These are phyloP conservation scores for Altica lythri DNA, from an alignment of 2,888 invertebrate species.

Conservation along the genomic window DNA sequence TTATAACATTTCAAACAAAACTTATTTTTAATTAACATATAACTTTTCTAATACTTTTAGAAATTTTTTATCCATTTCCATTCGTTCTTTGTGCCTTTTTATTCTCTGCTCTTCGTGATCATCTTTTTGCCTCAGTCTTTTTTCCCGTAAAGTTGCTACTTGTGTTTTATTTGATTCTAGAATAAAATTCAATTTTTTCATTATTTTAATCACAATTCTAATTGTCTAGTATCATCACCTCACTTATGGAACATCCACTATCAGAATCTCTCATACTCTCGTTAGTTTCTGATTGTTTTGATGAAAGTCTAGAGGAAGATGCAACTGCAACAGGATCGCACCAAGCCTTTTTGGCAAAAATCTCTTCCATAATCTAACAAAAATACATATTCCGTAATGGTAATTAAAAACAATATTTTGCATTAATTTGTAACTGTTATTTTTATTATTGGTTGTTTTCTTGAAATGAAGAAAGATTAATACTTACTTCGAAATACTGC, in stretches of 20 bases:
- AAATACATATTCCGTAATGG: constrained; percentile 4
- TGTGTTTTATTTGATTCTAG: too few relatives aligned
- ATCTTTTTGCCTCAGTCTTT: constrained; percentile 34
- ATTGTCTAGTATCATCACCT: too few relatives aligned
- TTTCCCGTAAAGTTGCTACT: too few relatives aligned
- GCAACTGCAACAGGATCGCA: constrained; percentile 22
- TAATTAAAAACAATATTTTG: constrained; percentile 7
- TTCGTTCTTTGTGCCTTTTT: constrained; percentile 34
- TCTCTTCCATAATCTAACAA: constrained; percentile 20
- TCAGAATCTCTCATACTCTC: too few relatives aligned
- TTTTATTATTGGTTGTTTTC: constrained; percentile 7
- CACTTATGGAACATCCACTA: too few relatives aligned
- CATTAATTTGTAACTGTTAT: constrained; percentile 9
- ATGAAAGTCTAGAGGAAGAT: constrained; percentile 16
- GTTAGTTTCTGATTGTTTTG: too few relatives aligned
- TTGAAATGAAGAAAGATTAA: constrained; percentile 12
- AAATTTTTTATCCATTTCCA: constrained; percentile 35
- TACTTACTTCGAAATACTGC: constrained; percentile 19
- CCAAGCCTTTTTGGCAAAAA: constrained; percentile 19
- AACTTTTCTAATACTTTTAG: too few relatives aligned
- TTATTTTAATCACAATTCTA: too few relatives aligned
- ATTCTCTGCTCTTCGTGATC: constrained; percentile 31
- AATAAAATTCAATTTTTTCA: too few relatives aligned
- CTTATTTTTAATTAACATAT: too few relatives aligned
- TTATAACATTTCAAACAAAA: too few relatives aligned